Conservation (phyloP, 2,113 vertebrate species). For the Dascyllus trimaculatus region DNA sequence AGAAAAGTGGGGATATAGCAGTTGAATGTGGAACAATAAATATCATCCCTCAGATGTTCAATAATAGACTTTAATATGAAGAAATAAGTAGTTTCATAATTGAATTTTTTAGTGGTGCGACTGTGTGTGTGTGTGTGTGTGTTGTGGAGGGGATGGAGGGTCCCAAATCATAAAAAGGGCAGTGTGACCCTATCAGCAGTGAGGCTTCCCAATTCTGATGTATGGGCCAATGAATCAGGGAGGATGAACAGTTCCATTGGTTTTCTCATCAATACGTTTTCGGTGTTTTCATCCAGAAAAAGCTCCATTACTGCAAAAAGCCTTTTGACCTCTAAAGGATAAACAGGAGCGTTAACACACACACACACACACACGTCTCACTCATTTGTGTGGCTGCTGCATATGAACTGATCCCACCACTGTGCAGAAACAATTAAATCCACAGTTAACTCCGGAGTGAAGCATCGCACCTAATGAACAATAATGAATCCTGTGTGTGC, state of each 20-base stretch:
- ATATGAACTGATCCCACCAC: no score
- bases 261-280: constrained; percentile 43
- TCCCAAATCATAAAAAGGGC: constrained; percentile 42
- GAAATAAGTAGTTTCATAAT: constrained; percentile 1
- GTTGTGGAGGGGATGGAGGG: neutral
- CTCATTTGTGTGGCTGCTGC: neutral
- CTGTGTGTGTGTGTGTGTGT: constrained; percentile 14
- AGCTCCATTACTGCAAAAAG: constrained; percentile 14
- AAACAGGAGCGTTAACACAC: neutral
- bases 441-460: no score
- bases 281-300: constrained; percentile 42
- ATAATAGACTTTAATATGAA: neutral
- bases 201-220: constrained; percentile 23
- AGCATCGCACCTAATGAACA: no score
- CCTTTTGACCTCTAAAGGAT: constrained; percentile 24
- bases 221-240: constrained; percentile 33
- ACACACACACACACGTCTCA: neutral
- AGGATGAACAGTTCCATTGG: constrained; percentile 42
- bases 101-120: constrained; percentile 15
- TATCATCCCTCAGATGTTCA: neutral
- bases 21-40: neutral
- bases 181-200: constrained; percentile 50
- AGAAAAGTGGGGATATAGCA: no score
- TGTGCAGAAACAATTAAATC: no score
- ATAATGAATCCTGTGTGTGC: no score